phyloP scores from a whole-genome alignment of 2,113 vertebrate genomes.

The Ochotona princeps region DNA sequence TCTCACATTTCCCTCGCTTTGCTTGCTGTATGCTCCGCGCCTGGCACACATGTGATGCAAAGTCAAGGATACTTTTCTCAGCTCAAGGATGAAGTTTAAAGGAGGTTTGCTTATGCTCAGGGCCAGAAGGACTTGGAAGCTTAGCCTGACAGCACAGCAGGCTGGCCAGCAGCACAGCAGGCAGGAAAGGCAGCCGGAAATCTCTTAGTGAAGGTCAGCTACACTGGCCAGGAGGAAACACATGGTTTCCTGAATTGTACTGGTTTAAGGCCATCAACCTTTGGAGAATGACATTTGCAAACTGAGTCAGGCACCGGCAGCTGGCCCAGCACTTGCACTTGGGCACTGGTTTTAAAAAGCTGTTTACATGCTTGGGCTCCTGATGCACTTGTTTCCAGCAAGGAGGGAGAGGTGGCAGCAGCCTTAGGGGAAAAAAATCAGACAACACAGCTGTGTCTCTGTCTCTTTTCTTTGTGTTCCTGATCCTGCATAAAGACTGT shows the following conservation, averaged over 20 bases:
- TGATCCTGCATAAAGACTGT: no score
- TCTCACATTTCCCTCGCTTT: background rate
- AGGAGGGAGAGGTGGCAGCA: background rate
- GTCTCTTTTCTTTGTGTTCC: no score
- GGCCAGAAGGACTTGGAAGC: background rate
- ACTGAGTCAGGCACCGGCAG: background rate
- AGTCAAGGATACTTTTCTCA: background rate
- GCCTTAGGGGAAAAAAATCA: background rate
- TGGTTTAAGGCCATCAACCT: background rate
- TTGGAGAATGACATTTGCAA: background rate
- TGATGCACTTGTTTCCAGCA: background rate
- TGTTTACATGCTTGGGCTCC: background rate
- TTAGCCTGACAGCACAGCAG: background rate
- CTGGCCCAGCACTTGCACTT: background rate
- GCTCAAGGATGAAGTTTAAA: background rate
- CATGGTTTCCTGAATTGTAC: constrained; percentile 59
- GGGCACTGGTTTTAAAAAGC: background rate
- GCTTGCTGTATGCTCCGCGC: background rate
- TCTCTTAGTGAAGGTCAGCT: background rate
- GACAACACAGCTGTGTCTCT: background rate
- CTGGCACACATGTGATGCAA: background rate
- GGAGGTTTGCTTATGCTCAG: background rate
- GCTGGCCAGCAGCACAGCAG: background rate
- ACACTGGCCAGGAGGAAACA: constrained; percentile 42
- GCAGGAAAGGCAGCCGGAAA: constrained; percentile 49